A percentile compares a stretch with the other conserved stretches of the same genome.
phyloP scores from a whole-genome alignment of 2,888 invertebrate species.

The Lumbricus terrestris region DNA sequence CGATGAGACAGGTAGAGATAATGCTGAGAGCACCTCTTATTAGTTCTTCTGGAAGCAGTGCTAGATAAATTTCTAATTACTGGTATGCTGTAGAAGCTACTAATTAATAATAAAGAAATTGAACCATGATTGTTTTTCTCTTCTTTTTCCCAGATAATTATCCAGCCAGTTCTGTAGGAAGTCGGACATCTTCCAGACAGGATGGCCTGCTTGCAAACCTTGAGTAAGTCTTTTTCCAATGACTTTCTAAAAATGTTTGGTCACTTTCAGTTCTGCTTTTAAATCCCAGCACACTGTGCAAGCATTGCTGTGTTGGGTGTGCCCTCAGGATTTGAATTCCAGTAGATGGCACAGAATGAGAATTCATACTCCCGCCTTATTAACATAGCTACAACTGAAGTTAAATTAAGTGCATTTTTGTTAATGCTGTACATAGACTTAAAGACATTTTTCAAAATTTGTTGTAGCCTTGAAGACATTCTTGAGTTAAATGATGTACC shows the following conservation, averaged over 20 bases:
- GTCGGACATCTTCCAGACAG: background rate
- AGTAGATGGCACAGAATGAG: background rate
- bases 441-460: too few relatives aligned
- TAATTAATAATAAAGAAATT: background rate
- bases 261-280: background rate
- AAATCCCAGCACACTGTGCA: background rate
- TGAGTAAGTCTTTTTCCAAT: background rate
- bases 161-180: background rate
- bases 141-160: background rate
- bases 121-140: too few relatives aligned
- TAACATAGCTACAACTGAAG: background rate
- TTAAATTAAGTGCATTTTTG: background rate
- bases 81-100: background rate
- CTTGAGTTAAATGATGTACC: background rate
- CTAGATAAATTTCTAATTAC: too few relatives aligned
- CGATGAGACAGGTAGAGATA: background rate
- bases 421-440: too few relatives aligned
- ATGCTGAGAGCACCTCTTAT: too few relatives aligned
- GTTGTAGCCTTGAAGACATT: background rate
- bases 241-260: background rate
- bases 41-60: too few relatives aligned
- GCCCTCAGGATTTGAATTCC: background rate
- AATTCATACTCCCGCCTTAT: background rate
- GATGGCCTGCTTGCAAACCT: background rate
- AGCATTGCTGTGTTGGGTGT: too few relatives aligned